Evolutionary conservation across 1,140 invertebrate species (phyloP), one percentile per base, ranked within the genome.

Genomic region (Propsilocerus akamusi): DNA sequence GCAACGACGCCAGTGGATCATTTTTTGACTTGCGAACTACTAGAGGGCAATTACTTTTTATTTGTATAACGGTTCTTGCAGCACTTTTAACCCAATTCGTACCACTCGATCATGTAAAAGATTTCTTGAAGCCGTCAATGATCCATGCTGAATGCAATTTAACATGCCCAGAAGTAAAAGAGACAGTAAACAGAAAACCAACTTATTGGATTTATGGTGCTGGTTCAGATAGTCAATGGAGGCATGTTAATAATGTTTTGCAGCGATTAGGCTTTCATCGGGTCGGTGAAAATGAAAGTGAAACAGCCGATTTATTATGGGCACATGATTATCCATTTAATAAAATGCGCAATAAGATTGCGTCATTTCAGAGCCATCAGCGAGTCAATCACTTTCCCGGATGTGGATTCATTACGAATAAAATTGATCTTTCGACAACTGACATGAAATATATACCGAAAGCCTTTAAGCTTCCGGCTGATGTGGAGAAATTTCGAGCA

Each of bases 381-480:
- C 80, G 72, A 59, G 81, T 97, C 0, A 98, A 97, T 64, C 91
- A 97, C 65, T 89, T 95, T 60, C 94, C 94, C 3, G 94, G 92
- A 0, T 88, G 86, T 49, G 93, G 93, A 0, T 95, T 80, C 57
- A 83, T 97, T 41, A 96, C 92, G 0, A 95, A 91, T 58, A 98
- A 98, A 72, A 88, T 92, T 6, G 85, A 85, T 60, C 69, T 97
- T 26, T 88, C 90, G 0, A 88, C 82, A 1, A 79, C 84, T 0
- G 59, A 74, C 8, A 70, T 86, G 8, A 72, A 77, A 30, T 81
- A 81, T 57, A 80, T 96, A 51, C 93, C 92, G 0, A 73, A 71
- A 56, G 87, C 94, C 0, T 98, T 95, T 63, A 81, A 83, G 62
- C 71, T 97, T 48, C 93, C 94, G 0, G 65, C 76, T 48, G 74